Base-by-base conservation (phyloP, 2,888 invertebrate genomes). In the Agrochola litura region DNA sequence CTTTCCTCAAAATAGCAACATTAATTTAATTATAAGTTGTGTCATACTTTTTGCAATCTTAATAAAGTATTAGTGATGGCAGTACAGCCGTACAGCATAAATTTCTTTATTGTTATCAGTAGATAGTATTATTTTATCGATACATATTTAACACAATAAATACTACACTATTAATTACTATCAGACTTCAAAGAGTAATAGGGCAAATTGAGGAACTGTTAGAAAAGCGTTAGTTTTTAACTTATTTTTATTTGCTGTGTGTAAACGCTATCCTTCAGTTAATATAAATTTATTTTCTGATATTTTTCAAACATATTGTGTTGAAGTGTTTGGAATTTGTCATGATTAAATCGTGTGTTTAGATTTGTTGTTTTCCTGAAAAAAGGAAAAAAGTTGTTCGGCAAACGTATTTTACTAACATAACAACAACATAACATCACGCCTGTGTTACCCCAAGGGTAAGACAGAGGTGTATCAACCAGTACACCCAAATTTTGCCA, bases 171-270 rank as follows among this genome's bases (percentile, higher is more conserved):
- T 74, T 77, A 79, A 85, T 85, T 83, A 85, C 86, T 88, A 86
- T 85, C 73, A 75, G 84, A 82, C 86, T 85, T 86, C 85, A 88
- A 85, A 89, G 82, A 84, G 88, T 88, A 86, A 87, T 83, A 85
- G 83, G 78, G 81, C 68, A 83, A 86, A 81, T 79, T 77, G 79
- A 79, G 22, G 64, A 70, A 71, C 60, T 72, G 73, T 82, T 84
- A 69, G 63, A 76, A 30, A 63, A 73, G 70, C 58, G 16, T 74
- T 54, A 63, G 43, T 76, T 79, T 72, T 63, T 25, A 61, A 61
- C 25, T 80, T 76, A 77, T 82, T 81, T 79, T 76, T 76, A 79
- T 86, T 83, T 80, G 41, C 30, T 63, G 72, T 16, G 68, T 52
- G 79, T 72, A 68, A 70, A 64, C 52, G 58, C 12, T 71, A 74